Conservation (phyloP, 2,797 vertebrate genomes). For the Cercopithecus mitis region DNA sequence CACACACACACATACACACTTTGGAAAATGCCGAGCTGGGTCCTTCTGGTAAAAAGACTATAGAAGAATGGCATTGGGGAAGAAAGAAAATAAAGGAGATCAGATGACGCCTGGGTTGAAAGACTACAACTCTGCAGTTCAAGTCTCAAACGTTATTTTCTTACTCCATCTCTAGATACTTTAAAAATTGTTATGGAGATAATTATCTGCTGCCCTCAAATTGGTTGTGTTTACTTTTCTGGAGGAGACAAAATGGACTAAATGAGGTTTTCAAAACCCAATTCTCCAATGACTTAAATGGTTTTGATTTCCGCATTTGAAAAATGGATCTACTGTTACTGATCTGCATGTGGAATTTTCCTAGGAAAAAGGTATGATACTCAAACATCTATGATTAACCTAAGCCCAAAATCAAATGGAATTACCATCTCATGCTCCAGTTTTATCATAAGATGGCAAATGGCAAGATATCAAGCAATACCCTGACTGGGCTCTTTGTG, state of each 20-base stretch:
- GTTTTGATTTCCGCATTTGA: conserved; percentile 39
- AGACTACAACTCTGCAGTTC: neutral
- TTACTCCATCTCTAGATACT: neutral
- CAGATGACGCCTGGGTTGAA: neutral
- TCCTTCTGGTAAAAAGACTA: neutral
- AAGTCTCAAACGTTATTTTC: neutral
- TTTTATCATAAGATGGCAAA: conserved; percentile 40
- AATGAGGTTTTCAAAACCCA: conserved; percentile 1
- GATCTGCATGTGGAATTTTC: conserved; percentile 33
- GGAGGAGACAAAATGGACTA: neutral
- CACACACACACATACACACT: neutral
- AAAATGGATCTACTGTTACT: neutral
- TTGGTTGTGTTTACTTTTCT: neutral
- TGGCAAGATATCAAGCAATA: neutral
- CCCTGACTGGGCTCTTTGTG: neutral
- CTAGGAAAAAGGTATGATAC: neutral
- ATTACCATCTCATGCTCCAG: neutral
- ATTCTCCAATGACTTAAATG: neutral
- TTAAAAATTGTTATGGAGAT: neutral
- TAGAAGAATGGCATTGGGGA: neutral
- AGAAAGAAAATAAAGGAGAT: conserved; percentile 25
- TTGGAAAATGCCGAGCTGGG: neutral
- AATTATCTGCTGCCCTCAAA: neutral
- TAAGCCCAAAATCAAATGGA: neutral
- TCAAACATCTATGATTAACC: neutral